These are phyloP conservation scores for Drosophila peninsularis DNA, from an alignment of 2,888 invertebrate species.

Conservation along the genomic window DNA sequence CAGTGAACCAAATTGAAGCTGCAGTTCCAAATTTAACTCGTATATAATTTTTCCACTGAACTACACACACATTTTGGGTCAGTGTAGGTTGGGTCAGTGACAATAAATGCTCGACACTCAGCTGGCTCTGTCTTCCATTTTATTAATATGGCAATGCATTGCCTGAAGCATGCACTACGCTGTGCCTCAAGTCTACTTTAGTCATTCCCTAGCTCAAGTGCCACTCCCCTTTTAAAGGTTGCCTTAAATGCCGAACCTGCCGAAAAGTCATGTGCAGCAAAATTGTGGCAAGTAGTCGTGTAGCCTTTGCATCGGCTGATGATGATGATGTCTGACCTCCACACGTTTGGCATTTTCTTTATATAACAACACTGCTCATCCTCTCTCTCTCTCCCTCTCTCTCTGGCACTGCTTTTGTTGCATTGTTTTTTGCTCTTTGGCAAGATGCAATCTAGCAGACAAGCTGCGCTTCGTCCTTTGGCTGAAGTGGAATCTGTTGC, in stretches of 20 bases:
- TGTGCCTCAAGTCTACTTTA: not conserved
- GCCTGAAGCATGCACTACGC: constrained; percentile 12
- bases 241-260: constrained; percentile 20
- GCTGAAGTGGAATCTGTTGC: constrained; percentile 45
- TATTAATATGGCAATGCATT: constrained; percentile 41
- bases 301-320: constrained; percentile 33
- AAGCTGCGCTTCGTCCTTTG: constrained; percentile 12
- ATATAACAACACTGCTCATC: not conserved
- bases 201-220: not conserved
- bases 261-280: constrained; percentile 38
- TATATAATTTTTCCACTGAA: not conserved
- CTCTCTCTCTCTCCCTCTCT: not conserved
- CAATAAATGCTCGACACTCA: not conserved
- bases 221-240: constrained; percentile 13
- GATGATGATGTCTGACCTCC: constrained; percentile 42
- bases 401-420: constrained; percentile 13
- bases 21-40: not conserved
- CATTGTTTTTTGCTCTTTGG: constrained; percentile 41
- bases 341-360: constrained; percentile 1
- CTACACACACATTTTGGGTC: not conserved
- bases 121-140: constrained; percentile 9
- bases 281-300: constrained; percentile 40
- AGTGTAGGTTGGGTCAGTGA: constrained; percentile 3
- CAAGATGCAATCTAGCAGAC: constrained; percentile 50
- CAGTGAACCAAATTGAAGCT: not conserved